Evolutionary conservation across 1,140 invertebrate genomes (phyloP).

Genomic region (Drosophila lowei): DNA sequence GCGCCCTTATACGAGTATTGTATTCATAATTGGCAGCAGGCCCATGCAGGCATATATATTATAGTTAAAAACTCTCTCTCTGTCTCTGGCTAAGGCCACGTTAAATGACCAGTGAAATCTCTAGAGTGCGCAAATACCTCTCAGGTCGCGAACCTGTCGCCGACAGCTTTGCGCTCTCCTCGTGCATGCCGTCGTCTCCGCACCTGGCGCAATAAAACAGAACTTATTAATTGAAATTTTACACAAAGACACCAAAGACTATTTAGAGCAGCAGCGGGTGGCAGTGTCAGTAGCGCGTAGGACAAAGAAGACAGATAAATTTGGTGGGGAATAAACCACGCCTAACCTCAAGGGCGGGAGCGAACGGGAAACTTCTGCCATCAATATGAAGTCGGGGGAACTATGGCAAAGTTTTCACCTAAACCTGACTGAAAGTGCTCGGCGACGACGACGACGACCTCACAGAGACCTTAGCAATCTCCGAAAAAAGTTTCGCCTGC

Average conservation of each 20-base stretch:
- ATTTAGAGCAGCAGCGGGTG: constrained; percentile 34
- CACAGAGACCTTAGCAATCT: background rate
- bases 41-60: too few species aligned
- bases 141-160: constrained; percentile 39
- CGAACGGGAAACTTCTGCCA: constrained; percentile 37
- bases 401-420: constrained; percentile 72
- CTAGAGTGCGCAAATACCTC: background rate
- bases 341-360: background rate
- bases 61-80: too few species aligned
- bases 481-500: constrained; percentile 41
- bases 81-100: too few species aligned
- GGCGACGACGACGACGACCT: constrained; percentile 5
- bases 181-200: constrained; percentile 5
- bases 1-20: too few species aligned
- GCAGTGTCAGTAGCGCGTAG: background rate
- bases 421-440: constrained; percentile 64
- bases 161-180: constrained; percentile 56
- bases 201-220: constrained; percentile 9
- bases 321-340: background rate
- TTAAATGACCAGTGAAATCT: constrained; percentile 1
- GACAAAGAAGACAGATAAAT: constrained; percentile 26
- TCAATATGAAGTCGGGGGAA: constrained; percentile 51
- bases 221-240: constrained; percentile 78
- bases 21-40: too few species aligned
- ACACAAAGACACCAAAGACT: constrained; percentile 35